phyloP scores from a whole-genome alignment of 2,888 invertebrate genomes.

The Neoitamus cyanurus region DNA sequence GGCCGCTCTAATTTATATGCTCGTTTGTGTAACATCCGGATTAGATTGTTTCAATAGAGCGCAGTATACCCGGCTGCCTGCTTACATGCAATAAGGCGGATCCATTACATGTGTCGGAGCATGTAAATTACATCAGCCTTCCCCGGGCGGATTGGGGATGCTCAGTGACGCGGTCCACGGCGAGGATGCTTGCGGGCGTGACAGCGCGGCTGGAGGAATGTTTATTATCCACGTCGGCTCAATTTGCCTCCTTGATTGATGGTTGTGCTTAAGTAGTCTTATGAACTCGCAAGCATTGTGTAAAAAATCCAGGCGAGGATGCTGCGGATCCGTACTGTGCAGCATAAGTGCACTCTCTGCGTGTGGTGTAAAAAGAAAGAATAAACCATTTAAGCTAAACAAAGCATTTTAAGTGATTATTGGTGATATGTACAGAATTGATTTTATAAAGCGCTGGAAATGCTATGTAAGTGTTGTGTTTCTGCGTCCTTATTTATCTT shows the following conservation, averaged over 20 bases:
- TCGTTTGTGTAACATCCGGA: constrained; percentile 22
- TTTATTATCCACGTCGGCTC: not conserved
- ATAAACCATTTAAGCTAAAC: not conserved
- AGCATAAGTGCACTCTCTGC: not conserved
- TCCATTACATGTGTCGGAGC: constrained; percentile 9
- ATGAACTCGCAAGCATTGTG: not conserved
- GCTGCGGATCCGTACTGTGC: not conserved
- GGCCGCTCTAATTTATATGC: constrained; percentile 6
- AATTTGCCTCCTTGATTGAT: constrained; percentile 22
- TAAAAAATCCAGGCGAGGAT: not conserved
- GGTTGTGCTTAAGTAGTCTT: not conserved
- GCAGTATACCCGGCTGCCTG: not conserved
- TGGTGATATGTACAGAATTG: too few relatives aligned
- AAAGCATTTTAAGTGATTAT: not conserved
- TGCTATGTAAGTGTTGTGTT: too few relatives aligned
- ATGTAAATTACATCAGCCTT: constrained; percentile 18
- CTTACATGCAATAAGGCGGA: not conserved
- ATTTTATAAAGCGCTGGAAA: too few relatives aligned
- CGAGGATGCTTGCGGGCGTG: not conserved
- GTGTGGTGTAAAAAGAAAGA: not conserved
- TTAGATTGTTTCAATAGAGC: constrained; percentile 11
- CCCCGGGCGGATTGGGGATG: not conserved
- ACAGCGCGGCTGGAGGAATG: not conserved
- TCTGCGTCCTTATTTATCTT: too few relatives aligned
- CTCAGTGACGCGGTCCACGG: not conserved